These are phyloP conservation scores for Gymnocheta viridis DNA, from an alignment of 2,888 invertebrate genomes.

Conservation along the genomic window DNA sequence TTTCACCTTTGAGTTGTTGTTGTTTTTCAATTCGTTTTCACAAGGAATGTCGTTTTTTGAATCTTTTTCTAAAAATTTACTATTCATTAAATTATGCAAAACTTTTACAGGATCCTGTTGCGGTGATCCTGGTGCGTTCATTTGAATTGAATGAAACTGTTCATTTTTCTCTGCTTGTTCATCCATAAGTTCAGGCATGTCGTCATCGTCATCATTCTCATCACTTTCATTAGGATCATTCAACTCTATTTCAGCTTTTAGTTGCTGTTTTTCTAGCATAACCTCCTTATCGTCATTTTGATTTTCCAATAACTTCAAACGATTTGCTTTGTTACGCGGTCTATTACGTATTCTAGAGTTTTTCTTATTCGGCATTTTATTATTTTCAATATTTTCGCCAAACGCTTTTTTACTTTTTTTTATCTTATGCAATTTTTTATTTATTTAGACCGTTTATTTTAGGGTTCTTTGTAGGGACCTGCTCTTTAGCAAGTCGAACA, in stretches of 20 bases:
- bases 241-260: not conserved
- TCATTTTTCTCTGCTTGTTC: conserved; percentile 19
- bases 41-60: not conserved
- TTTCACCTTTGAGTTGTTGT: conserved; percentile 24
- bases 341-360: conserved; percentile 76
- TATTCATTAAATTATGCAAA: conserved; percentile 75
- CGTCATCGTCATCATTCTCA: conserved; percentile 41
- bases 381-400: conserved; percentile 54
- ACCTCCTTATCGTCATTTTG: conserved; percentile 15
- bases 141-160: not conserved
- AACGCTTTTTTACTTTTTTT: conserved; percentile 16
- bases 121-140: not conserved
- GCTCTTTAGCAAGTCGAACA: conserved; percentile 37
- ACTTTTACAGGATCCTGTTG: conserved; percentile 68
- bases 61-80: conserved; percentile 73
- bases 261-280: not conserved
- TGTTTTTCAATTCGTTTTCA: conserved; percentile 5
- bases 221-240: conserved; percentile 10
- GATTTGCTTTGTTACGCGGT: conserved; percentile 77
- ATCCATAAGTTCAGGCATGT: conserved; percentile 48
- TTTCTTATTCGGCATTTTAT: conserved; percentile 74
- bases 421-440: conserved; percentile 69
- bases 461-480: conserved; percentile 29
- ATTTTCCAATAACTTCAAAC: conserved; percentile 44
- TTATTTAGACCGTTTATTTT: conserved; percentile 12